Evolutionary conservation across 2,888 invertebrate genomes (phyloP).

Genomic region (Agrotis exclamationis): DNA sequence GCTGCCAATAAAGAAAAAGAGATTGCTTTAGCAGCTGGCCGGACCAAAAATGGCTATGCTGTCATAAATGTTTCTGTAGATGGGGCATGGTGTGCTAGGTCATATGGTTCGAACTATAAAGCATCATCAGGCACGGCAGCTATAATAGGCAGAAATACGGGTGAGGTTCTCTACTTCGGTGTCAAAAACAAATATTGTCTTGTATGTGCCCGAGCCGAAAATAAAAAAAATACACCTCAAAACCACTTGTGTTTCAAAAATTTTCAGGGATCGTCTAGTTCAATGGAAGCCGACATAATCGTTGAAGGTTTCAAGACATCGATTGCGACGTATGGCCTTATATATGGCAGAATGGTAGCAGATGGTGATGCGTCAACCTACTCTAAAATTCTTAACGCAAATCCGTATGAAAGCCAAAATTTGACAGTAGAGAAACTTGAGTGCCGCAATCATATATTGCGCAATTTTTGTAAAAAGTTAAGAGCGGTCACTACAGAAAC

Average conservation of each 20-base stretch:
- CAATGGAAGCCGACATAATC: conserved; percentile 1
- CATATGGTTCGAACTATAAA: conserved; percentile 17
- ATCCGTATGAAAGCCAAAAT: conserved; percentile 2
- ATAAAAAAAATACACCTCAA: conserved; percentile 4
- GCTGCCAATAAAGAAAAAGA: conserved; percentile 6
- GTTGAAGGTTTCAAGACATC: conserved; percentile 6
- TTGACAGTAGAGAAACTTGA: conserved; percentile 8
- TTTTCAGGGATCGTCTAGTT: conserved; percentile 1
- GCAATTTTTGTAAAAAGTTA: conserved; percentile 11
- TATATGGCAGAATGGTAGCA: conserved; percentile 11
- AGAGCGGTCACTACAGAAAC: background rate
- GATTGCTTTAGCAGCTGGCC: background rate
- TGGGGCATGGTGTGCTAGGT: conserved; percentile 11
- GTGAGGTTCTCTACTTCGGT: background rate
- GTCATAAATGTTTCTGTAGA: conserved; percentile 2
- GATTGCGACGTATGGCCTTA: conserved; percentile 8
- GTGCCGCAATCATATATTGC: background rate
- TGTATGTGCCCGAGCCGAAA: background rate
- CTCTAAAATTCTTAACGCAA: background rate
- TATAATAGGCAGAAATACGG: conserved; percentile 5
- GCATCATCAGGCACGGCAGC: conserved; percentile 8
- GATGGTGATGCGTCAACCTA: background rate
- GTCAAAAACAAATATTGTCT: background rate
- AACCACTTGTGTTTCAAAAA: conserved; percentile 5
- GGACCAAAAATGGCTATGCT: background rate